Conservation (phyloP, 2,113 vertebrate species). For the Rhegmatorhina hoffmannsi region DNA sequence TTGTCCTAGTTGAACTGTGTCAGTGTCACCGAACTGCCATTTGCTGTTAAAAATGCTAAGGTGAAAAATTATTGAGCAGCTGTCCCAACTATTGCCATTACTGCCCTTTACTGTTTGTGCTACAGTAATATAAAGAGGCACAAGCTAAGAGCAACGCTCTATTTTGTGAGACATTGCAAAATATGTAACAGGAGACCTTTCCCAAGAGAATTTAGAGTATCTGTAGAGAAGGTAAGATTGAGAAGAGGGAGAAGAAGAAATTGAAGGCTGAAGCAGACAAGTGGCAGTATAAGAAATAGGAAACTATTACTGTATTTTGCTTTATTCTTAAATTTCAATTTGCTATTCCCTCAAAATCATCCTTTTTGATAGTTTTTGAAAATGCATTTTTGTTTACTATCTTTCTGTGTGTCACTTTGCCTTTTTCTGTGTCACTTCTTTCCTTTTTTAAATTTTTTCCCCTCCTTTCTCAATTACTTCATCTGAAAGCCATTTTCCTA, state of each 20-base stretch:
- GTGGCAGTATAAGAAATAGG: neutral
- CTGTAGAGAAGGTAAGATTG: neutral
- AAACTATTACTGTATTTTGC: neutral
- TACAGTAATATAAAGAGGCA: neutral
- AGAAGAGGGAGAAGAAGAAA: neutral
- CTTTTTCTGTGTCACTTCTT: neutral
- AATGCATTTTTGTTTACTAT: neutral
- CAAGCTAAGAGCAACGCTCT: neutral
- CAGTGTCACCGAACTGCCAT: neutral
- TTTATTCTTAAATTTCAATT: neutral
- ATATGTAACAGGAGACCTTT: neutral
- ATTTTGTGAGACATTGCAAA: neutral
- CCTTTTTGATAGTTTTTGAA: neutral
- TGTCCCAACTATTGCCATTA: neutral
- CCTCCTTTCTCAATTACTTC: neutral
- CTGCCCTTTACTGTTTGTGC: neutral
- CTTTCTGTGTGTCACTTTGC: neutral
- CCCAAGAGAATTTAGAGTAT: neutral
- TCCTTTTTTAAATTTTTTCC: neutral
- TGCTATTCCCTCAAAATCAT: neutral
- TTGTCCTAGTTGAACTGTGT: neutral
- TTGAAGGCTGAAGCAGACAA: neutral
- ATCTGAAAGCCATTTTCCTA: neutral
- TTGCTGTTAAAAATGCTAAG: slow-evolving; percentile 30
- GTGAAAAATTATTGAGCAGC: neutral